A percentile compares a stretch with the other conserved stretches of the same genome.
phyloP scores from a whole-genome alignment of 2,888 invertebrate species.

The Adineta ricciae region DNA sequence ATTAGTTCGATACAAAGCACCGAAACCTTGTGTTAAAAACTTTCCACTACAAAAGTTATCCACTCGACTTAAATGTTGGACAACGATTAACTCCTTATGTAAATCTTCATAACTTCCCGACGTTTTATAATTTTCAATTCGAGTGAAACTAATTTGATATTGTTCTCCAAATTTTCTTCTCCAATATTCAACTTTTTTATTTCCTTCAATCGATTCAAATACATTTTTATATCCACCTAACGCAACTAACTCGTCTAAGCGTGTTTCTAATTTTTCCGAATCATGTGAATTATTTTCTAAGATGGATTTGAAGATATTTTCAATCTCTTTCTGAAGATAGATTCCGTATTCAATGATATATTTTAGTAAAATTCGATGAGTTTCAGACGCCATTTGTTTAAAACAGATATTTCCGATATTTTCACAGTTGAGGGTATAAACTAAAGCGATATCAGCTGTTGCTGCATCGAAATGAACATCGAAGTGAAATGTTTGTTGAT shows the following conservation, averaged over 20 bases:
- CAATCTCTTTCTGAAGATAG: neutral
- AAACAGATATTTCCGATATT: neutral
- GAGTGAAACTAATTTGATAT: neutral
- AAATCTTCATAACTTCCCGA: neutral
- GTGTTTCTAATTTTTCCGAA: neutral
- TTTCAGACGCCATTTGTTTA: neutral
- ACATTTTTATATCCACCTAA: neutral
- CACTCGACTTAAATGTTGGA: neutral
- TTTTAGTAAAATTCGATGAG: neutral
- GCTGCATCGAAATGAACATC: neutral
- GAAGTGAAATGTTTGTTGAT: neutral
- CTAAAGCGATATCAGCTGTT: neutral
- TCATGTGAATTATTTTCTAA: too few species aligned
- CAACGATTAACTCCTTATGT: neutral
- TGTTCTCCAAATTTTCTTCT: neutral
- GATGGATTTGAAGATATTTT: neutral
- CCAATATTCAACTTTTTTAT: neutral
- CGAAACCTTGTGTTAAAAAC: neutral
- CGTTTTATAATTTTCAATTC: neutral
- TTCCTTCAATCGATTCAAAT: neutral
- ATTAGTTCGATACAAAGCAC: neutral
- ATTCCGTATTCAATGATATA: neutral
- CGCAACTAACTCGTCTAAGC: neutral
- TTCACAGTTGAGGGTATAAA: neutral
- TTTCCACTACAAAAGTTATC: neutral